Base-by-base conservation (phyloP, 2,888 invertebrate species). In the Ariolimax columbianus region DNA sequence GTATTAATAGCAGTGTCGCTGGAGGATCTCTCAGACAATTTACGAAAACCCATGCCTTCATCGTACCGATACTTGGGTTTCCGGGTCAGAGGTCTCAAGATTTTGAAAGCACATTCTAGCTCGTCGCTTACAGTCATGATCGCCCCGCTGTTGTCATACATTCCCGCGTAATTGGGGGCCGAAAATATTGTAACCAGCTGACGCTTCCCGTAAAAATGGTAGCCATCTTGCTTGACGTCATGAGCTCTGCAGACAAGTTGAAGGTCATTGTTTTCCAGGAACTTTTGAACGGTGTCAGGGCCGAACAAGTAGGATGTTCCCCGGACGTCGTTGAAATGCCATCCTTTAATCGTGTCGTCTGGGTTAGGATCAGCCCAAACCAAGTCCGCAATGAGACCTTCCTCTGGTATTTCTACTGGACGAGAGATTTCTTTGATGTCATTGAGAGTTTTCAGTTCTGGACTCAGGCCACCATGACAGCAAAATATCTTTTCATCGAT, bases 101-200 rank as follows among this genome's bases (percentile, higher is more conserved):
- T 66, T 55, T 83, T 79, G 79, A 86, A 86, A 23, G 86, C 77
- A 38, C 86, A 86, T 40, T 78, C 83, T 17, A 86, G 63, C 1
- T 83, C 79, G 6, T 83, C 80, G 43, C 77, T 78, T 23, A 86
- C 83, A 2, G 78, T 83, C 86, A 86, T 86, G 30, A 86, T 75
- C 9, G 86, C 86, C 3, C 83, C 86, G 14, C 63, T 40, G 77
- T 86, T 86, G 55, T 83, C 79, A 30, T 73, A 80, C 0, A 66
- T 38, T 26, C 77, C 77, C 26, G 79, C 72, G 40, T 85, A 85
- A 81, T 85, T 85, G 2, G 85, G 85, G 0, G 85, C 86, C 1
- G 86, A 86, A 55, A 86, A 86, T 9, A 86, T n/a, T 2, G 86
- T 86, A 1, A 86, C 86, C 73, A 86, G 68, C 75, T 86, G 83